A percentile compares a stretch with the other conserved stretches of the same genome.
phyloP scores from a whole-genome alignment of 2,888 invertebrate genomes.

The Podabrus alpinus region DNA sequence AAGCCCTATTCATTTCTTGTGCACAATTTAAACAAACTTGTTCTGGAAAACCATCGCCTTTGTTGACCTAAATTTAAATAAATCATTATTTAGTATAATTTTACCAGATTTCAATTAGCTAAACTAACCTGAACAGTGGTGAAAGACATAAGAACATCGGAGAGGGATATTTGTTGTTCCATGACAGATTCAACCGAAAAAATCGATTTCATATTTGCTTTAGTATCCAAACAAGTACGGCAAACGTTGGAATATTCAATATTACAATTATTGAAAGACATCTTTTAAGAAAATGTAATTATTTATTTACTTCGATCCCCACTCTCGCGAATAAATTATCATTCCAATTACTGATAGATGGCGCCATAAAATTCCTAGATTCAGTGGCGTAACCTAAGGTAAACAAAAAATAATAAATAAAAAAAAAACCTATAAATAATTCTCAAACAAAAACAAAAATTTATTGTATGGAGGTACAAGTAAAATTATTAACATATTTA shows the following conservation, averaged over 20 bases:
- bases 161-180: slow-evolving; percentile 34
- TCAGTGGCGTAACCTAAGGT: neutral
- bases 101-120: neutral
- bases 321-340: neutral
- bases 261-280: slow-evolving; percentile 17
- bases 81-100: neutral
- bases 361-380: neutral
- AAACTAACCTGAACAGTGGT: slow-evolving; percentile 40
- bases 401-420: neutral
- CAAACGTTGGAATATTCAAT: slow-evolving; percentile 32
- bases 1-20: slow-evolving; percentile 40
- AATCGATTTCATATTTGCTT: slow-evolving; percentile 32
- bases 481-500: slow-evolving; percentile 15
- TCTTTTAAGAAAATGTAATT: slow-evolving; percentile 9
- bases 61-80: slow-evolving; percentile 36
- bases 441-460: slow-evolving; percentile 21
- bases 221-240: slow-evolving; percentile 40
- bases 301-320: neutral
- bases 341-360: neutral
- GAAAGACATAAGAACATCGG: slow-evolving; percentile 41
- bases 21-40: slow-evolving; percentile 46
- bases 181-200: slow-evolving; percentile 35
- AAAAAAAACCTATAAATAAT: neutral
- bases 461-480: slow-evolving; percentile 18
- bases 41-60: slow-evolving; percentile 47